Evolutionary conservation across 2,797 vertebrate genomes (phyloP).

Genomic region (Ciconia nigra): DNA sequence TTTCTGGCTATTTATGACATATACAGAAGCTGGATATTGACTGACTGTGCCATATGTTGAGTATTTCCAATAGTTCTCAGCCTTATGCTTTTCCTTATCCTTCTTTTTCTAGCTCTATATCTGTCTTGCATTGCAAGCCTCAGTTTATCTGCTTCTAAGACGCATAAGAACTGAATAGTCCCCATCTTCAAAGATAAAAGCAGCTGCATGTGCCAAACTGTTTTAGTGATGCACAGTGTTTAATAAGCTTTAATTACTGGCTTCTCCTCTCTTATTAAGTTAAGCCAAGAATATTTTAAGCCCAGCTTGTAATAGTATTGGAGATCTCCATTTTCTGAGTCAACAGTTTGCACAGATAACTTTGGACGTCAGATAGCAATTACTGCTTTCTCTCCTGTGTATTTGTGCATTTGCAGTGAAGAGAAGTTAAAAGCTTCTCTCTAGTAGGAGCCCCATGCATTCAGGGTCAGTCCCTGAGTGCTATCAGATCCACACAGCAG

Average conservation of each 20-base stretch:
- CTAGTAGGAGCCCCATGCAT: background rate
- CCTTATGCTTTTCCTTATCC: background rate
- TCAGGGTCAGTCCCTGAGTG: background rate
- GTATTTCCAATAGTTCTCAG: background rate
- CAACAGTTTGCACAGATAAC: background rate
- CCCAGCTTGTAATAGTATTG: background rate
- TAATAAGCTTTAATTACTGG: background rate
- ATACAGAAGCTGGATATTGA: background rate
- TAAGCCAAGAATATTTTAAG: constrained; percentile 7
- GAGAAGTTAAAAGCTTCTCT: background rate
- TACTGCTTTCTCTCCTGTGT: background rate
- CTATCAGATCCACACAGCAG: background rate
- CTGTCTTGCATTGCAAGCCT: background rate
- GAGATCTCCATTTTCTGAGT: background rate
- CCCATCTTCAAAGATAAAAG: background rate
- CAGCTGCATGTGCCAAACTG: background rate
- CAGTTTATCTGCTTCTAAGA: background rate
- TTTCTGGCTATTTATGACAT: background rate
- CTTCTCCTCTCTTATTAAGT: background rate
- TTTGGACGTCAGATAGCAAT: constrained; percentile 1
- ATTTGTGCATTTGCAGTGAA: background rate
- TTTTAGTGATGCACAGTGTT: background rate
- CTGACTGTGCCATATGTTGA: background rate
- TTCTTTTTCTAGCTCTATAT: background rate
- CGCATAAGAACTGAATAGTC: background rate